Base-by-base conservation (phyloP, 2,113 vertebrate genomes). In the Anas platyrhynchos region DNA sequence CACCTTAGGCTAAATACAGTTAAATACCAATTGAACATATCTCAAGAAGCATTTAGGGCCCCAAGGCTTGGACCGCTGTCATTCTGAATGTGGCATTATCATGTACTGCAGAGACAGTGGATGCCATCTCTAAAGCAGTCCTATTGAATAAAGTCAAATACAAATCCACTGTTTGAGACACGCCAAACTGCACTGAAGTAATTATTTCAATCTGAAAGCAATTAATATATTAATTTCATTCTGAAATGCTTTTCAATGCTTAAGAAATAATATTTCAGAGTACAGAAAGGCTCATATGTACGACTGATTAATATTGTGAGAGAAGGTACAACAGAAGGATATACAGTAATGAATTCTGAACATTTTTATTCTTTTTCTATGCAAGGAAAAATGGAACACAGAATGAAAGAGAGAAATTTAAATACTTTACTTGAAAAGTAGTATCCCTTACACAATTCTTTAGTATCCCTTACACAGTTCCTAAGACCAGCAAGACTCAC, bases 1-100 rank as follows among this genome's bases (percentile, higher is more conserved):
- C 78, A 97, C 97, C 96, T 96, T 75, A 96, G 97, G 98, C 97
- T 94, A 97, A 97, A 96, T 78, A 94, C 87, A 95, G 97, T 96
- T 97, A 97, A 98, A 97, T 80, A 97, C 94, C 95, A 97, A 97
- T 84, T 97, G 97, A 97, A 97, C 94, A 96, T 95, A 97, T 98
- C 95, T 94, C 97, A 97, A 97, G 98, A 97, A 98, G 96, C 96
- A 89, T 98, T 97, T 94, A 89, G 38, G 75, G 96, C 97, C 98
- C 92, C 69, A 56, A 95, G 97, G 96, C 96, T 94, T 93, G 93
- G 95, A 81, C 94, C 46, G 84, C 97, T 98, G 98, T 98, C 98
- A 97, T 95, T 97, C 72, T 78, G 91, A 98, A 98, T 98, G 94
- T 94, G 93, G 89, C 93, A 95, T 97, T 97, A 93, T 94, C 43